These are phyloP conservation scores for Euplexia lucipara DNA, from an alignment of 2,888 invertebrate species.

Conservation along the genomic window DNA sequence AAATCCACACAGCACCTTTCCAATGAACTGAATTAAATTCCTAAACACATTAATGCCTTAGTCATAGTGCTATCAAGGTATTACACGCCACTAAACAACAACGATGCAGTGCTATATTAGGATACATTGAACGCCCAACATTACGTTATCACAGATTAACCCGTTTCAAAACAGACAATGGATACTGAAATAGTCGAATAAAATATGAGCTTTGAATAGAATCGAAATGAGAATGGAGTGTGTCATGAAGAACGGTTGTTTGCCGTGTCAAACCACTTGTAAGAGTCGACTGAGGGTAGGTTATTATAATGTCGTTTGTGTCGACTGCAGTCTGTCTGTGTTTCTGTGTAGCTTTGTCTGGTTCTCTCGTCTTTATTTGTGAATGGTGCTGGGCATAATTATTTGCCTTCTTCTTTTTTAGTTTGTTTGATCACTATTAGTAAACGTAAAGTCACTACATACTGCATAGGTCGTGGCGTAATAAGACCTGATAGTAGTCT, in stretches of 20 bases:
- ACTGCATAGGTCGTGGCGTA: too few relatives aligned
- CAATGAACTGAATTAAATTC: conserved; percentile 18
- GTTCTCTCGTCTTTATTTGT: not conserved
- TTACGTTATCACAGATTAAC: conserved; percentile 32
- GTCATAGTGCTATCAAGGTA: conserved; percentile 36
- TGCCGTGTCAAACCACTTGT: conserved; percentile 56
- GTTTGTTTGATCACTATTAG: too few relatives aligned
- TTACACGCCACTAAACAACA: conserved; percentile 39
- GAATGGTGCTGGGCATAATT: not conserved
- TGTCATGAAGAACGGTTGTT: conserved; percentile 43
- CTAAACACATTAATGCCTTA: conserved; percentile 17
- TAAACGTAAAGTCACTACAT: too few relatives aligned
- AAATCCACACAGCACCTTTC: not conserved
- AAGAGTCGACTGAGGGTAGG: conserved; percentile 42
- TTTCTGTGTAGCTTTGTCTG: conserved; percentile 6
- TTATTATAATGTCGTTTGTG: conserved; percentile 54
- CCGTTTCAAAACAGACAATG: conserved; percentile 30
- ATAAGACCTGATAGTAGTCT: too few relatives aligned
- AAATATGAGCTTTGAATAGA: conserved; percentile 51
- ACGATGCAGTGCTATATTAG: conserved; percentile 7
- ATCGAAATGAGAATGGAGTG: conserved; percentile 45
- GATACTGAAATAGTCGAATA: conserved; percentile 42
- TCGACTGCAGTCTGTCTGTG: conserved; percentile 30
- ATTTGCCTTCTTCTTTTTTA: not conserved
- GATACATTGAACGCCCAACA: conserved; percentile 16